Evolutionary conservation across 2,888 invertebrate species (phyloP).

Genomic region (Drosophila melanosoma): DNA sequence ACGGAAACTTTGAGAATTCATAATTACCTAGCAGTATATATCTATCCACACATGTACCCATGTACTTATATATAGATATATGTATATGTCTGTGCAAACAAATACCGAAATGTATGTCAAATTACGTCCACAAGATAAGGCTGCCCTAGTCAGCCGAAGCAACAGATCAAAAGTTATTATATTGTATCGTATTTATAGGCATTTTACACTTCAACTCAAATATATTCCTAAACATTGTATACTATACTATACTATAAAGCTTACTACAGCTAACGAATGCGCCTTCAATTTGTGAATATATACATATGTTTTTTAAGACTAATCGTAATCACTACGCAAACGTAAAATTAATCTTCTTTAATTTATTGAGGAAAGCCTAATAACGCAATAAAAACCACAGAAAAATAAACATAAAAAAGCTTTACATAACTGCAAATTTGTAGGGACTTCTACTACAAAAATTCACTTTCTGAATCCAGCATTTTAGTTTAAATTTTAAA

Average conservation of each 20-base stretch:
- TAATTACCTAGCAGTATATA: conserved; percentile 43
- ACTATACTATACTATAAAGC: conserved; percentile 49
- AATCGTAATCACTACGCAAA: conserved; percentile 21
- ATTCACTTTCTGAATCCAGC: conserved; percentile 36
- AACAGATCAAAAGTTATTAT: conserved; percentile 42
- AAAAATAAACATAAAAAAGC: background rate
- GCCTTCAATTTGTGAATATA: conserved; percentile 75
- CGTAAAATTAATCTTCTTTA: conserved; percentile 28
- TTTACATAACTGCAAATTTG: conserved; percentile 1
- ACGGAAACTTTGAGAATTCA: conserved; percentile 54
- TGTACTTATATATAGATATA: conserved; percentile 15
- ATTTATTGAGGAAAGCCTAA: conserved; percentile 49
- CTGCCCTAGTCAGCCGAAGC: conserved; percentile 35
- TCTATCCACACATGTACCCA: conserved; percentile 24
- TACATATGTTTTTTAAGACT: conserved; percentile 38
- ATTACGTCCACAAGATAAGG: conserved; percentile 50
- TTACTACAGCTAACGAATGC: conserved; percentile 64
- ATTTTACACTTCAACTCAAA: conserved; percentile 52
- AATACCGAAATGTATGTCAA: conserved; percentile 46
- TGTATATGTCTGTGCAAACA: conserved; percentile 19
- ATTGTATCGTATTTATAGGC: conserved; percentile 40
- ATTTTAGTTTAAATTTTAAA: conserved; percentile 51
- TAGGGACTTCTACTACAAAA: conserved; percentile 8
- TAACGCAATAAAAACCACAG: conserved; percentile 40
- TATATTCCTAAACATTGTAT: conserved; percentile 62